A percentile compares a stretch with the other conserved stretches of the same genome.
Conservation (phyloP, 2,888 invertebrate species). For the Hyppa rectilinea region DNA sequence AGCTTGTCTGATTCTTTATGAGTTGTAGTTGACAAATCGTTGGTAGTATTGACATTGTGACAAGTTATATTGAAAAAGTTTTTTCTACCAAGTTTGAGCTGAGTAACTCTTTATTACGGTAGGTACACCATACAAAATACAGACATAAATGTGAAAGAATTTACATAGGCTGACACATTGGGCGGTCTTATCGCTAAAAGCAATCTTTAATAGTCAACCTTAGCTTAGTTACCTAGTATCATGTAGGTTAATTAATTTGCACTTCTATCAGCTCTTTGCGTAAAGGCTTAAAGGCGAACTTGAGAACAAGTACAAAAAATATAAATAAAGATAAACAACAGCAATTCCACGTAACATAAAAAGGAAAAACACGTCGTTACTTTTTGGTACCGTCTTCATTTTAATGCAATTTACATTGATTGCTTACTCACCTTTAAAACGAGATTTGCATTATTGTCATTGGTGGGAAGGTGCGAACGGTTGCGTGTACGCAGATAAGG, state of each 20-base stretch:
- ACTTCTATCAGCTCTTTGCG: slow-evolving; percentile 7
- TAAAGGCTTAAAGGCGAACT: slow-evolving; percentile 41
- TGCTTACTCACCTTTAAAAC: slow-evolving; percentile 67
- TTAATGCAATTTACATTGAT: slow-evolving; percentile 71
- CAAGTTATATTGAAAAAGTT: neutral
- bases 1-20: slow-evolving; percentile 65
- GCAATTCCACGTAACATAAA: neutral
- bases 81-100: neutral
- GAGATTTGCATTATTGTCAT: slow-evolving; percentile 57
- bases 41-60: slow-evolving; percentile 17
- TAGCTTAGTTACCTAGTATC: no score
- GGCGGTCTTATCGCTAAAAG: no score
- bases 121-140: no score
- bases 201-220: no score
- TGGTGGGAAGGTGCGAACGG: slow-evolving; percentile 72
- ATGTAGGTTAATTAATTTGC: no score
- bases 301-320: slow-evolving; percentile 46
- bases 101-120: no score
- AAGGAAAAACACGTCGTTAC: slow-evolving; percentile 37
- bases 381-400: slow-evolving; percentile 60
- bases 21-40: slow-evolving; percentile 48
- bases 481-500: slow-evolving; percentile 75
- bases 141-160: no score
- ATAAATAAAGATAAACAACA: slow-evolving; percentile 54
- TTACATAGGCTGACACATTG: no score